Evolutionary conservation across 2,888 invertebrate genomes (phyloP), one percentile per base, ranked within the genome.

Genomic region (Chirona hameri): DNA sequence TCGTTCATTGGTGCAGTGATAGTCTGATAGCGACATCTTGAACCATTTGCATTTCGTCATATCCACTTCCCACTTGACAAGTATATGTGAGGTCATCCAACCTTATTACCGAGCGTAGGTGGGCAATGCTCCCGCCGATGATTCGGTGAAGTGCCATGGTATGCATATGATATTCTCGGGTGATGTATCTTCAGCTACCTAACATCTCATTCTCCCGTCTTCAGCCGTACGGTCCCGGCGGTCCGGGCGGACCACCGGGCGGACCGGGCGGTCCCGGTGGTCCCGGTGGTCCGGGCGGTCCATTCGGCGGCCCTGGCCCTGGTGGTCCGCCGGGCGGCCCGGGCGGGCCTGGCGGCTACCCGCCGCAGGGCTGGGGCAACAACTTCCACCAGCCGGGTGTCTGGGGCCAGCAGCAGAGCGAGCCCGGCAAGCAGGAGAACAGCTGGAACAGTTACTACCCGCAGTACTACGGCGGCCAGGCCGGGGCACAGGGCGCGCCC

Each of bases 381-480:
- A 86, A 86, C 55, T 85, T 84, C 80, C 90, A 90, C 86, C 90
- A 89, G 86, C 88, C 79, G 79, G 79, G 79, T 12, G 79, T 80
- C 9, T 80, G 79, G 79, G 79, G 79, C 1, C 79, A 80, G 52
- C 79, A 80, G 29, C 79, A 80, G 79, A 80, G 15, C 79, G 79
- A 80, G 48, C 79, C 79, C 9, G 27, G 27, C 52, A 80, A 80
- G 52, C 79, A 89, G 29, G 90, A 89, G 89, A 76, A 21, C 60
- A 89, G 89, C 1, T 90, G 90, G 89, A 89, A 89, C 15, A 89
- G 89, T 5, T 90, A 90, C 85, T 90, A 90, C 86, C 87, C 88
- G 81, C 89, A 89, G 86, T 89, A 88, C 85, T 85, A 85, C 69
- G 83, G 85, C 80, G 83, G 83, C 14, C 83, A 83, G 52, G n/a